Evolutionary conservation across 37 sponge, comb jelly and placozoan species (phyloP), one percentile per base, ranked within the genome.

Genomic region (Aplysina aerophoba): DNA sequence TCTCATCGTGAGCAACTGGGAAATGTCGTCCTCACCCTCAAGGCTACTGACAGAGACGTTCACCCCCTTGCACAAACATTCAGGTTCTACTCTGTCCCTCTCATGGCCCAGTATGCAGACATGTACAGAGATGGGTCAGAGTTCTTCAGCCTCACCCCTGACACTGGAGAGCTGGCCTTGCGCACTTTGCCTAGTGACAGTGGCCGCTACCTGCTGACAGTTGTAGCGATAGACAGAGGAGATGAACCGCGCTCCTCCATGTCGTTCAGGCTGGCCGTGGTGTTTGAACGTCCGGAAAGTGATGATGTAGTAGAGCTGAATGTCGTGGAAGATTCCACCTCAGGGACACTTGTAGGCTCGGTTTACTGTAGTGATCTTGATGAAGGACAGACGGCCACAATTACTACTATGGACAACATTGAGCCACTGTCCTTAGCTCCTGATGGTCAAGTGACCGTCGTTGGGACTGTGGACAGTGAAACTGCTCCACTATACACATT

Each of bases 51-150:
- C 34, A 30, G 34, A 17, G 71, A 69, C 30, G 34, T 31, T 27
- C 35, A 69, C 33, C 34, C 34, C 6, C 34, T 69, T 31, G 71
- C 71, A 31, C 28, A 16, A 12, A 30, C 71, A 31, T 1, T 69
- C 30, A 35, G 34, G 34, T 69, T 34, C 34, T 69, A 31, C 34
- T 35, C 30, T 69, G 35, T 31, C 1, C 35, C 28, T 17, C 34
- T 69, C 28, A 31, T 34, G 34, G 34, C 28, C 6, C 71, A 69
- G 34, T 69, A 31, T 31, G 28, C 71, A 3, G 4, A 31, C 28
- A 69, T 69, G 71, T 69, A 69, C 34, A 16, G 30, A 27, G 71
- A 69, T 69, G 71, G 71, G 35, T 35, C 35, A 15, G 35, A 31
- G 28, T 69, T 69, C 71, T 69, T 69, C 71, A 34, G 1, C 4